These are phyloP conservation scores for Alcedo atthis DNA, from an alignment of 2,797 vertebrate genomes.

Conservation along the genomic window DNA sequence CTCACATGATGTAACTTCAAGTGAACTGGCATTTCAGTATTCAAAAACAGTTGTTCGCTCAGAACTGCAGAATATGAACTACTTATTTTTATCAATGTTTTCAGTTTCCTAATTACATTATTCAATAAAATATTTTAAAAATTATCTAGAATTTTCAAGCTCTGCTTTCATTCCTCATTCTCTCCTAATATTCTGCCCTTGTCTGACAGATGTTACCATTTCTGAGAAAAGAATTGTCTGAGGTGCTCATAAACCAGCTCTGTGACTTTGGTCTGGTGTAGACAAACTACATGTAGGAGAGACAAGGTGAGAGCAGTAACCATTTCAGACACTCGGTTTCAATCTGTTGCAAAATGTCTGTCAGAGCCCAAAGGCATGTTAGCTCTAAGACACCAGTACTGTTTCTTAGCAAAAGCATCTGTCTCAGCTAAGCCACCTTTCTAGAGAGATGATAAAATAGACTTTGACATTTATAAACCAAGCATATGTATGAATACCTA, in stretches of 20 bases:
- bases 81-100: background rate
- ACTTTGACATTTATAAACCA: background rate
- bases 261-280: background rate
- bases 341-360: constrained; percentile 23
- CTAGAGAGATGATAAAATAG: background rate
- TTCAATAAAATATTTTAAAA: background rate
- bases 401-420: constrained; percentile 10
- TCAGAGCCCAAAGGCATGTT: constrained; percentile 35
- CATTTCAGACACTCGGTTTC: background rate
- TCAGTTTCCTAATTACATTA: fast-evolving
- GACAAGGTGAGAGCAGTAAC: constrained; percentile 34
- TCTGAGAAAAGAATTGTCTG: background rate
- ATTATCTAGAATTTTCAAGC: background rate
- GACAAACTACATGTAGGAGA: background rate
- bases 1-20: background rate
- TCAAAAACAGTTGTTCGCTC: background rate
- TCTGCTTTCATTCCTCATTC: background rate
- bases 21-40: background rate
- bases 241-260: background rate
- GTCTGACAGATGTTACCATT: background rate
- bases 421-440: background rate
- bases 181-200: background rate
- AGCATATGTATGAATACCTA: background rate
- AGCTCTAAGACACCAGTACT: background rate
- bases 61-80: background rate